Percentiles rank a stretch among this genome's conserved stretches.
Evolutionary conservation across 2,113 vertebrate species (phyloP).

Genomic region (Arenaria interpres): DNA sequence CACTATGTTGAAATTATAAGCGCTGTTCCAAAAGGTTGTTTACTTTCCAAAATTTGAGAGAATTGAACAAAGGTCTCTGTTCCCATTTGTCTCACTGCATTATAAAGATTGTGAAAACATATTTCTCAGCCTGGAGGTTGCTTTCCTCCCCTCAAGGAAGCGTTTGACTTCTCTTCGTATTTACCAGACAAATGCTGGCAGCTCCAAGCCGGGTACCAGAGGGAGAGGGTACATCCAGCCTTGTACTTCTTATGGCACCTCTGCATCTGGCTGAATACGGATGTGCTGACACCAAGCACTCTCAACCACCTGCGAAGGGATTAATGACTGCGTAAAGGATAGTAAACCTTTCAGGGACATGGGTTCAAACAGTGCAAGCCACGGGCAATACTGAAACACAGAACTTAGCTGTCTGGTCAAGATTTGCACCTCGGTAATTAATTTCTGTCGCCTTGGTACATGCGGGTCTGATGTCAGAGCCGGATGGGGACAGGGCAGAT

Average conservation of each 20-base stretch:
- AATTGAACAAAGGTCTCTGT: conserved; percentile 27
- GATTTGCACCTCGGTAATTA: not conserved
- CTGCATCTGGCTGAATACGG: not conserved
- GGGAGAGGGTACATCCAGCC: not conserved
- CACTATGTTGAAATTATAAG: conserved; percentile 10
- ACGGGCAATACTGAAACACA: not conserved
- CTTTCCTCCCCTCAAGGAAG: conserved; percentile 8
- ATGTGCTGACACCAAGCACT: fast-evolving
- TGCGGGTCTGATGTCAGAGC: not conserved
- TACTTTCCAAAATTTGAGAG: conserved; percentile 27
- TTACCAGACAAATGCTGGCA: conserved; percentile 11
- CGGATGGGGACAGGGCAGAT: fast-evolving
- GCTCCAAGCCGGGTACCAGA: not conserved
- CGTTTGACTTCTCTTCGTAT: not conserved
- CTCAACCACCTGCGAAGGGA: not conserved
- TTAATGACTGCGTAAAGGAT: not conserved
- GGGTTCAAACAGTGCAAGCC: not conserved
- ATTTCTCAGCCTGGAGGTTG: not conserved
- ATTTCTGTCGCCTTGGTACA: not conserved
- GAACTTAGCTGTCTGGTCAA: not conserved
- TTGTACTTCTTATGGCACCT: not conserved
- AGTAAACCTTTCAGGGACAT: not conserved
- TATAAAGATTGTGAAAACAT: conserved; percentile 20
- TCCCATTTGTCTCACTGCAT: conserved; percentile 40
- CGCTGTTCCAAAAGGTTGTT: not conserved